phyloP scores from a whole-genome alignment of 1,140 invertebrate genomes.

The Gonioctena quinquepunctata region DNA sequence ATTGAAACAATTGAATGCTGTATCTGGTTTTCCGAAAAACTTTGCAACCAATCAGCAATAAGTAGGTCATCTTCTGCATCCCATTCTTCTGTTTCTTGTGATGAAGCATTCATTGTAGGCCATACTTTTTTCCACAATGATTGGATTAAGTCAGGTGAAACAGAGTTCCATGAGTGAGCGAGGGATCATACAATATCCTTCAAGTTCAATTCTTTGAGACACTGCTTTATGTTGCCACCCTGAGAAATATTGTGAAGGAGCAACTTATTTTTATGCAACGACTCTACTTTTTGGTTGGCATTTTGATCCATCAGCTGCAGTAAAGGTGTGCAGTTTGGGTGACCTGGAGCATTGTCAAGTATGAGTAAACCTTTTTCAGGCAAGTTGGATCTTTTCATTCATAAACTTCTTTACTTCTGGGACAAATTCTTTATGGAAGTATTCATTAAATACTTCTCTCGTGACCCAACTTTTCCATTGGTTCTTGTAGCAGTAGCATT shows the following conservation, averaged over 20 bases:
- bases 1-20: no score
- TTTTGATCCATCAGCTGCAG: not conserved
- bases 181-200: not conserved
- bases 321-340: slow-evolving; percentile 24
- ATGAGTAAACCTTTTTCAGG: slow-evolving; percentile 32
- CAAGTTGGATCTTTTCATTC: slow-evolving; percentile 20
- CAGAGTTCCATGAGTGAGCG: not conserved
- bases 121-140: not conserved
- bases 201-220: not conserved
- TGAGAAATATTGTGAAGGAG: not conserved
- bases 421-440: slow-evolving; percentile 52
- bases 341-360: slow-evolving; percentile 46
- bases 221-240: not conserved
- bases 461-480: slow-evolving; percentile 40
- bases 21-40: not conserved
- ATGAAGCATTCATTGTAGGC: not conserved
- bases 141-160: not conserved
- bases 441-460: slow-evolving; percentile 35
- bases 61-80: not conserved
- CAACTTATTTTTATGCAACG: not conserved
- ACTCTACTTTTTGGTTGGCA: not conserved
- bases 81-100: not conserved
- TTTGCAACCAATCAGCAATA: not conserved
- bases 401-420: slow-evolving; percentile 40
- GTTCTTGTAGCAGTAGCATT: slow-evolving; percentile 49